phyloP scores from a whole-genome alignment of 2,888 invertebrate genomes.

The Galeruca laticollis region DNA sequence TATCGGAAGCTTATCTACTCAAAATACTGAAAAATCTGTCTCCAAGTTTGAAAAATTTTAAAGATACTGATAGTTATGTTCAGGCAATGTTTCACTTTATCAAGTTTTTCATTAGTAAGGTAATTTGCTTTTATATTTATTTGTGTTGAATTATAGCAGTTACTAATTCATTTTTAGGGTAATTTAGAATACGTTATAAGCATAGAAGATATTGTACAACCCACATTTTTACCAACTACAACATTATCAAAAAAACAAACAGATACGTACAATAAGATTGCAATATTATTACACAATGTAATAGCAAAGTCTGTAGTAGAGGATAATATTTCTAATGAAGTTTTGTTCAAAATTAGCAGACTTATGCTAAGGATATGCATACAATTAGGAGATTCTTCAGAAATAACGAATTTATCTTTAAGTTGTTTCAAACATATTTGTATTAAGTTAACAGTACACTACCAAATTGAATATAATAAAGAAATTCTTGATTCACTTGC shows the following conservation, averaged over 20 bases:
- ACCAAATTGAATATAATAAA: slow-evolving; percentile 30
- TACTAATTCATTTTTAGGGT: slow-evolving; percentile 10
- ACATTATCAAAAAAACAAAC: slow-evolving; percentile 26
- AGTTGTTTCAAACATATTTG: slow-evolving; percentile 31
- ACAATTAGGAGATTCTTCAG: slow-evolving; percentile 18
- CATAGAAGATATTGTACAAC: slow-evolving; percentile 31
- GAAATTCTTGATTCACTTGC: slow-evolving; percentile 21
- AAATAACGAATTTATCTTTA: slow-evolving; percentile 24
- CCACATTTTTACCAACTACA: slow-evolving; percentile 19
- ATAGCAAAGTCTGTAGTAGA: slow-evolving; percentile 16
- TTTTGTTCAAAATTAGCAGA: slow-evolving; percentile 25
- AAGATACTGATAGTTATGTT: slow-evolving; percentile 37
- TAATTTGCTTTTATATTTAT: slow-evolving; percentile 12
- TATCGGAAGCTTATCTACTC: slow-evolving; percentile 34
- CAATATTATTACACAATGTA: slow-evolving; percentile 36
- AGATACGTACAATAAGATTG: slow-evolving; percentile 28
- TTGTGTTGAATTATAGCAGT: neutral
- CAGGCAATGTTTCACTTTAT: slow-evolving; percentile 38
- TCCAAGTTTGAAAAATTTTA: slow-evolving; percentile 29
- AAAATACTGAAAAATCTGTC: slow-evolving; percentile 28
- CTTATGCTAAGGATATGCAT: slow-evolving; percentile 32
- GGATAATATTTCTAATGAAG: slow-evolving; percentile 17
- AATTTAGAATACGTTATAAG: slow-evolving; percentile 23
- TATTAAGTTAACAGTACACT: slow-evolving; percentile 18
- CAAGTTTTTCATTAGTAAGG: slow-evolving; percentile 36